These are phyloP conservation scores for Poecilia gillii DNA, from an alignment of 2,797 vertebrate species.

Conservation along the genomic window DNA sequence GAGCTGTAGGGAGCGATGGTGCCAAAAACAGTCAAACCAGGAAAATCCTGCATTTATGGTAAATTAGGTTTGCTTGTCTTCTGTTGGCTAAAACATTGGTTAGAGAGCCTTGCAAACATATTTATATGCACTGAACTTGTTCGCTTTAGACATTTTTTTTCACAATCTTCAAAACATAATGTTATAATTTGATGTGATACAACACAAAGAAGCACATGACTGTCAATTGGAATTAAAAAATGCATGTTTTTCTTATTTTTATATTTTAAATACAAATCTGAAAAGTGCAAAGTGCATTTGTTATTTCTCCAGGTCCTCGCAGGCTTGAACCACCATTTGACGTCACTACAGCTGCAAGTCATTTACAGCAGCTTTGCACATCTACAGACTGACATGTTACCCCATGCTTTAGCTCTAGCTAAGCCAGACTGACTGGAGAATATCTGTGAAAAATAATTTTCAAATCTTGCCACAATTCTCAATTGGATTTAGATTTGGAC, in stretches of 20 bases:
- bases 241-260: neutral
- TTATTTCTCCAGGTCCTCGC: neutral
- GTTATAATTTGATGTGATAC: neutral
- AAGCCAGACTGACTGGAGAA: neutral
- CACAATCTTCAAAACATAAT: neutral
- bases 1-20: slow-evolving; percentile 28
- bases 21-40: slow-evolving; percentile 46
- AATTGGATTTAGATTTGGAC: neutral
- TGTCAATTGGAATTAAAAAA: neutral
- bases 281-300: neutral
- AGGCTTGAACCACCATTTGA: neutral
- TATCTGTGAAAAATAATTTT: neutral
- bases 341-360: neutral
- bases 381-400: neutral
- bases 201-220: neutral
- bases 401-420: neutral
- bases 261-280: neutral
- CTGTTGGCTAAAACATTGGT: slow-evolving; percentile 17
- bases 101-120: neutral
- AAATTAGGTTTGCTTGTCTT: slow-evolving; percentile 17
- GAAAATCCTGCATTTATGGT: slow-evolving; percentile 35
- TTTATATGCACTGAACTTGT: neutral
- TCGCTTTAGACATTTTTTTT: neutral
- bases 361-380: neutral
- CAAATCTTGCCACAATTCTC: neutral